Percentiles rank a stretch among this genome's conserved stretches.
Evolutionary conservation across 2,888 invertebrate species (phyloP).

Genomic region (Drosophila mettleri): DNA sequence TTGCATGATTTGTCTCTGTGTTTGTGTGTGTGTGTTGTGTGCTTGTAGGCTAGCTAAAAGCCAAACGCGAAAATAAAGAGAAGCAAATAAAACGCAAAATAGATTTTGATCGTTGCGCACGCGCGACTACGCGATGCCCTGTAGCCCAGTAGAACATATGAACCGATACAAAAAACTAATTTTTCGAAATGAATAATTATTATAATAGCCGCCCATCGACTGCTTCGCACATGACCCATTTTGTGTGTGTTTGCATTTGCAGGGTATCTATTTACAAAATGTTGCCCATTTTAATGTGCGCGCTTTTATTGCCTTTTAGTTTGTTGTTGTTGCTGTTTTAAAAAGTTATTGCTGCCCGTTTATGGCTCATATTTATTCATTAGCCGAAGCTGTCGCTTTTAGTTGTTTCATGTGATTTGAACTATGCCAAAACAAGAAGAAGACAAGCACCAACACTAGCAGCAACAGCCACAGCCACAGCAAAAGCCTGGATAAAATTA

Average conservation of each 20-base stretch:
- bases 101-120: neutral
- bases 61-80: conserved; percentile 41
- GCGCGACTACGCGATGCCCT: conserved; percentile 14
- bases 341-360: conserved; percentile 39
- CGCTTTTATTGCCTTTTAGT: conserved; percentile 37
- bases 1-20: conserved; percentile 20
- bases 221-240: neutral
- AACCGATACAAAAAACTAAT: neutral
- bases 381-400: conserved; percentile 51
- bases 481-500: conserved; percentile 15
- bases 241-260: neutral
- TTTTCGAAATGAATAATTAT: neutral
- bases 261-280: conserved; percentile 17
- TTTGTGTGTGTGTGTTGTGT: conserved; percentile 10
- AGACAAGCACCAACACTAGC: neutral
- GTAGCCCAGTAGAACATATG: neutral
- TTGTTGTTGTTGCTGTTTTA: conserved; percentile 26
- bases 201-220: neutral
- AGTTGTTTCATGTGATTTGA: conserved; percentile 43
- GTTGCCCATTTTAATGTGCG: conserved; percentile 44
- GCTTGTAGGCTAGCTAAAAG: conserved; percentile 46
- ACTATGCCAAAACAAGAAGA: conserved; percentile 30
- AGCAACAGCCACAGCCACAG: neutral
- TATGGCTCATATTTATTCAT: conserved; percentile 67
- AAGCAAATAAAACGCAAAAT: conserved; percentile 11